Base-by-base conservation (phyloP, 2,888 invertebrate genomes). In the Eupithecia inturbata region DNA sequence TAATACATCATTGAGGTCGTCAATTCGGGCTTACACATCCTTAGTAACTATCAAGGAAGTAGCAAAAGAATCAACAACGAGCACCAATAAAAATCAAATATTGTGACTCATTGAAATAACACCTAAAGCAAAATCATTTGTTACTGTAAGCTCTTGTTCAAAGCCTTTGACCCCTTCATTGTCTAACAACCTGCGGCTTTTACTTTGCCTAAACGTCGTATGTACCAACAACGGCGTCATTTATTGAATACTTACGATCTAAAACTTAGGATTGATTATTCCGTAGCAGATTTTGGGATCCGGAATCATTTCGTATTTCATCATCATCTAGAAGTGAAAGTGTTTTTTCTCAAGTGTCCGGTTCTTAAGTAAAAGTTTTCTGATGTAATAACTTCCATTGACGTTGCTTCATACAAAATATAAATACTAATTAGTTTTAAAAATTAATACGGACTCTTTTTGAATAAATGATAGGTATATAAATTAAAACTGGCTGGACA, bases 311-410 rank as follows among this genome's bases (percentile, higher is more conserved):
- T 85, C 81, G 66, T 81, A 83, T 78, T 82, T 67, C 60, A 70
- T 78, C 79, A 74, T 79, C 79, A 74, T 79, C 77, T 77, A 83
- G 82, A 87, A 92, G 94, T 91, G 94, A 94, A 94, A 94, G 94
- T 93, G 79, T 84, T 88, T 88, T 90, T 89, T 88, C 84, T 85
- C 86, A 84, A 85, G 86, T 85, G 90, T 92, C 92, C 91, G 91
- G 90, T 88, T 92, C 82, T 82, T 82, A 77, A 89, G 93, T 93
- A 93, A 94, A 93, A 93, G 92, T 93, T 89, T 87, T 78, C 82
- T 93, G 90, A 93, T 89, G 92, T 91, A 93, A 93, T 87, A 86
- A 82, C 81, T 88, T 89, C 84, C 83, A 81, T 78, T 84, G 79
- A 83, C 80, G 85, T 76, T n/a, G 73, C 63, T 71, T 75, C 22